phyloP scores from a whole-genome alignment of 1,140 invertebrate species.

The Sarcophaga bullata region DNA sequence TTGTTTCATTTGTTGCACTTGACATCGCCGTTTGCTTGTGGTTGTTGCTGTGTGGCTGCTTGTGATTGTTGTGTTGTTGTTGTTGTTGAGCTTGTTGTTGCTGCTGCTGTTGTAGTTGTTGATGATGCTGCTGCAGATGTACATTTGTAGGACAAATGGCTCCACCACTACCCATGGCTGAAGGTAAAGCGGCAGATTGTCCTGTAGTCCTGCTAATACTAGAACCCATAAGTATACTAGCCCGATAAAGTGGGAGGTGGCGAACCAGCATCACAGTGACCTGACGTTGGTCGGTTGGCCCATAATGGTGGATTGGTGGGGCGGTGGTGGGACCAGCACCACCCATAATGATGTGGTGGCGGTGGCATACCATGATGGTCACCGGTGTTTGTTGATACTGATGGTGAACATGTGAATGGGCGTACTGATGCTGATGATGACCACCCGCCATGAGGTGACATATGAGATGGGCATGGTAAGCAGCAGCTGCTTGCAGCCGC shows the following conservation, averaged over 20 bases:
- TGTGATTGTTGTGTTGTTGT: slow-evolving; percentile 37
- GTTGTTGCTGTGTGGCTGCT: slow-evolving; percentile 44
- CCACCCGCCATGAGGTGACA: slow-evolving; percentile 48
- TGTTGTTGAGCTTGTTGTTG: slow-evolving; percentile 45
- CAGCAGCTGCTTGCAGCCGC: slow-evolving; percentile 58
- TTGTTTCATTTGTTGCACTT: slow-evolving; percentile 53
- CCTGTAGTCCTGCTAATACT: slow-evolving; percentile 17
- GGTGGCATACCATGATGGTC: slow-evolving; percentile 54
- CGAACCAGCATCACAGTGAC: slow-evolving; percentile 59
- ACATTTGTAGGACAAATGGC: slow-evolving; percentile 62
- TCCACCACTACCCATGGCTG: slow-evolving; percentile 54
- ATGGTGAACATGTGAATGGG: slow-evolving; percentile 51
- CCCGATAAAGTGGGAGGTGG: slow-evolving; percentile 61
- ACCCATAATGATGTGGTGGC: slow-evolving; percentile 44
- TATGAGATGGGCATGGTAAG: slow-evolving; percentile 58
- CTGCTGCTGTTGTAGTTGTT: slow-evolving; percentile 48
- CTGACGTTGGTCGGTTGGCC: slow-evolving; percentile 48
- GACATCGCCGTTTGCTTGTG: slow-evolving; percentile 40
- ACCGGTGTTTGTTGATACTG: slow-evolving; percentile 52
- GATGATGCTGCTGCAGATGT: slow-evolving; percentile 59
- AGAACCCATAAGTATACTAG: slow-evolving; percentile 50
- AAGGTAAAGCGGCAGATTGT: slow-evolving; percentile 7
- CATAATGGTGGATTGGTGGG: slow-evolving; percentile 45
- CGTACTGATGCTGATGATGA: slow-evolving; percentile 57
- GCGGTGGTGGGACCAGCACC: slow-evolving; percentile 47